Evolutionary conservation across 2,113 vertebrate genomes (phyloP).

Genomic region (Planiliza haematocheilus): DNA sequence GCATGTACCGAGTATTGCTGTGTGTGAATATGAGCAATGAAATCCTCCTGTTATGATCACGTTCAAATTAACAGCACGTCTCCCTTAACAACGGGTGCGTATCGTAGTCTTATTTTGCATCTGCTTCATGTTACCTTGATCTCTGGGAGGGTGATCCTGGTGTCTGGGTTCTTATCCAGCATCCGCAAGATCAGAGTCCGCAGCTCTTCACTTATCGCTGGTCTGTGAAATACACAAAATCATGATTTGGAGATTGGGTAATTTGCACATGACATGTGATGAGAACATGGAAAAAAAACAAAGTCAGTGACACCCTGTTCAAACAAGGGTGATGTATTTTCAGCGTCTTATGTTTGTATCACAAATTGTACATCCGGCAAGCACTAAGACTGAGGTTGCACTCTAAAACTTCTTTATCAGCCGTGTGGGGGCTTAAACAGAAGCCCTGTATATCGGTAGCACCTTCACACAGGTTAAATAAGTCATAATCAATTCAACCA

Average conservation of each 20-base stretch:
- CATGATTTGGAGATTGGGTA: not conserved
- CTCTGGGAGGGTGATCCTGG: conserved; percentile 91
- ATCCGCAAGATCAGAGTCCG: conserved; percentile 90
- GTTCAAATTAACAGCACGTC: not conserved
- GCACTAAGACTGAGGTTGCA: not conserved
- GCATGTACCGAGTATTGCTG: not conserved
- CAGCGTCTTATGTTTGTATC: not conserved
- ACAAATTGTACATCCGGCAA: not conserved
- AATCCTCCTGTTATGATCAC: not conserved
- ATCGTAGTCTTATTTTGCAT: not conserved
- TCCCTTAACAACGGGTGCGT: not conserved
- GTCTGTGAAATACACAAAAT: conserved; percentile 74
- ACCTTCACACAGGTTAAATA: not conserved
- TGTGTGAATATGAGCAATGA: not conserved
- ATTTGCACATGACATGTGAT: not conserved
- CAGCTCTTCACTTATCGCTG: conserved; percentile 87
- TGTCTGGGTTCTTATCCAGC: conserved; percentile 96
- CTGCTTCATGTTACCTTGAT: conserved; percentile 87
- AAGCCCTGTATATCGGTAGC: too few relatives aligned
- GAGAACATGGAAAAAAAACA: not conserved
- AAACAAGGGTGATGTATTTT: not conserved
- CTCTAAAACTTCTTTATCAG: not conserved
- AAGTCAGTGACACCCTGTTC: not conserved
- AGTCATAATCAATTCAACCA: not conserved
- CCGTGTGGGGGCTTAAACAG: not conserved